Conservation (phyloP, 2,888 invertebrate genomes). For the Nezara viridula region DNA sequence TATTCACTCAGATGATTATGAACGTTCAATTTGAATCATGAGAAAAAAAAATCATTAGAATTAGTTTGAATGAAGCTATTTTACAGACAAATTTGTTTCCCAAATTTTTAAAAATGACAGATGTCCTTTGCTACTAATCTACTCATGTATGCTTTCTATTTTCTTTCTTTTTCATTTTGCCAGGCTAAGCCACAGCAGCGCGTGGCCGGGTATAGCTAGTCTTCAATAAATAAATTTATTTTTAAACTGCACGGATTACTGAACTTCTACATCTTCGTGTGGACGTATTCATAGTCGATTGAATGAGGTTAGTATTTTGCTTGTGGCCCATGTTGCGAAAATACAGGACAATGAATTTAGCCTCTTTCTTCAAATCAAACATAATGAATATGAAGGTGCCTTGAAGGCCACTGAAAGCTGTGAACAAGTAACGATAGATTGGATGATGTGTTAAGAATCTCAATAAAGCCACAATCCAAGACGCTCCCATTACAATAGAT, state of each 20-base stretch:
- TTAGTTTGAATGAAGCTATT: too few relatives aligned
- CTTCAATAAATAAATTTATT: background rate
- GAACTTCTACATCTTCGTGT: background rate
- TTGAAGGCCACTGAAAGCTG: conserved; percentile 58
- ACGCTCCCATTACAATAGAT: conserved; percentile 58
- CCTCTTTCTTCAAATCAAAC: conserved; percentile 59
- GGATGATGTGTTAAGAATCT: conserved; percentile 40
- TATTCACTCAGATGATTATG: too few relatives aligned
- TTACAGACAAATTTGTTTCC: too few relatives aligned
- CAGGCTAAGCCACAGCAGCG: too few relatives aligned
- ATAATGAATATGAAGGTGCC: conserved; percentile 61
- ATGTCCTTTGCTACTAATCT: too few relatives aligned
- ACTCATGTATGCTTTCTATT: too few relatives aligned
- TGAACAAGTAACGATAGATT: conserved; percentile 52
- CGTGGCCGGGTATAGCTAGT: too few relatives aligned
- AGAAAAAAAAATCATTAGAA: too few relatives aligned
- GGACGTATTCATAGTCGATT: background rate
- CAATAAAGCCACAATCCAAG: conserved; percentile 48
- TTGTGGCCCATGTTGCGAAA: background rate
- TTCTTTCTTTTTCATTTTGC: too few relatives aligned
- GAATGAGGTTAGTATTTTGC: background rate
- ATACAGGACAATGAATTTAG: background rate
- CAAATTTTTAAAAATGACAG: too few relatives aligned
- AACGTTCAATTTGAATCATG: too few relatives aligned
- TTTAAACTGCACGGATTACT: background rate